phyloP scores from a whole-genome alignment of 2,113 vertebrate genomes.

The Dendropsophus ebraccatus region DNA sequence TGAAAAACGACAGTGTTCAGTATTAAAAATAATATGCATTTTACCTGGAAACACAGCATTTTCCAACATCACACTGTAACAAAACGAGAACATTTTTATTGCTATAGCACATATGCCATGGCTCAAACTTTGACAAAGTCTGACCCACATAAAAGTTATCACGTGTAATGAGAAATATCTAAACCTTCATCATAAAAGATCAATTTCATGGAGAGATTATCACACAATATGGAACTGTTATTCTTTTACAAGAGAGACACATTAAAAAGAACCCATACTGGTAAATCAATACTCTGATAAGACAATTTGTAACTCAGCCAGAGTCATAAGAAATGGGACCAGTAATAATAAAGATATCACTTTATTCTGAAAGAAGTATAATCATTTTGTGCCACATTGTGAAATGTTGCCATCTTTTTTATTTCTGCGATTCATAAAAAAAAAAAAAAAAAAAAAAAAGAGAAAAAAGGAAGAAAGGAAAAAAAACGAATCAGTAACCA shows the following conservation, averaged over 20 bases:
- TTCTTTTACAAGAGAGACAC: constrained; percentile 40
- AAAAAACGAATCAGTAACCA: no score
- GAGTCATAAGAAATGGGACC: neutral
- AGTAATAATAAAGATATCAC: constrained; percentile 14
- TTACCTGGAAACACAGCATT: neutral
- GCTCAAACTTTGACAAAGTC: neutral
- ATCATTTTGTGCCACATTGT: neutral
- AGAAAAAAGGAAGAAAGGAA: no score
- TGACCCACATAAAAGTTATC: constrained; percentile 13
- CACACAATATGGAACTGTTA: constrained; percentile 54
- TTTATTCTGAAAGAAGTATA: neutral
- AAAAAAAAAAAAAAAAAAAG: no score
- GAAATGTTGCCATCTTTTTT: neutral
- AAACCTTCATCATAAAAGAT: constrained; percentile 1
- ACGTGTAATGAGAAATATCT: constrained; percentile 3
- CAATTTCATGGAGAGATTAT: neutral
- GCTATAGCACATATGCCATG: neutral
- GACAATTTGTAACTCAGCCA: constrained; percentile 8
- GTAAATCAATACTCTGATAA: constrained; percentile 27
- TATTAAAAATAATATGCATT: neutral
- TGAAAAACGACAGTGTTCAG: no score
- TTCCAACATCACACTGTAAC: neutral
- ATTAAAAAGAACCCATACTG: constrained; percentile 25
- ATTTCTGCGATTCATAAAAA: neutral
- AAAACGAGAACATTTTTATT: neutral